Base-by-base conservation (phyloP, 2,113 vertebrate genomes). In the Grallaria varia region DNA sequence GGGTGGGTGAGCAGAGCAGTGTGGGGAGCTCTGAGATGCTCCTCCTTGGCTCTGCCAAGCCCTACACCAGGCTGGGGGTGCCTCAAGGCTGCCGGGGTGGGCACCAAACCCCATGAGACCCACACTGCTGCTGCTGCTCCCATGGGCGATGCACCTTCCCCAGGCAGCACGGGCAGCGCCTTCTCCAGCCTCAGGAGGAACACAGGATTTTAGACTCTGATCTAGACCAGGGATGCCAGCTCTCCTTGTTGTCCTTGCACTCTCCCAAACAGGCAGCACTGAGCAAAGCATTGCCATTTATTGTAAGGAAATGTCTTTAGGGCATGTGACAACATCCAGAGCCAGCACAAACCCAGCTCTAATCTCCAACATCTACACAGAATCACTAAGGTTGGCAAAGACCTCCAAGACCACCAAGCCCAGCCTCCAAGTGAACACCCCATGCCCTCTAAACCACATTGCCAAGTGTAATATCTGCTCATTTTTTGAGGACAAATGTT, bases 311-410 rank as follows among this genome's bases (percentile, higher is more conserved):
- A 13, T 1, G 3, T n/a, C 40, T 13, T 14, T 37, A 12, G 42
- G 1, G 4, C 2, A 0, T 21, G 8, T 14, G 12, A 33, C 56
- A 37, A n/a, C 58, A 59, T n/a, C n/a, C 58, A 35, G 9, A n/a
- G 33, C 33, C 56, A 56, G 28, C 20, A 21, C 31, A 53, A 22
- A 47, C 21, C 45, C 45, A 21, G 14, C 45, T 21, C 45, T 10
- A 44, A 30, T 40, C 30, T 15, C 62, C 62, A 87, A 49, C 15
- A 50, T 8, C 47, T 55, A 58, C 19, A 9, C 62, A 31, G 20
- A 62, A 8, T 22, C 28, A 44, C 39, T 7, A 10, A 64, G 62
- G 28, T 7, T 42, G 21, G 62, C 13, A 64, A 33, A 44, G 60
- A 30, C 62, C 40, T 42, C 40, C 62, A 44, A 14, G 28, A 31